Conservation (phyloP, 2,888 invertebrate genomes). For the Leptothorax acervorum region DNA sequence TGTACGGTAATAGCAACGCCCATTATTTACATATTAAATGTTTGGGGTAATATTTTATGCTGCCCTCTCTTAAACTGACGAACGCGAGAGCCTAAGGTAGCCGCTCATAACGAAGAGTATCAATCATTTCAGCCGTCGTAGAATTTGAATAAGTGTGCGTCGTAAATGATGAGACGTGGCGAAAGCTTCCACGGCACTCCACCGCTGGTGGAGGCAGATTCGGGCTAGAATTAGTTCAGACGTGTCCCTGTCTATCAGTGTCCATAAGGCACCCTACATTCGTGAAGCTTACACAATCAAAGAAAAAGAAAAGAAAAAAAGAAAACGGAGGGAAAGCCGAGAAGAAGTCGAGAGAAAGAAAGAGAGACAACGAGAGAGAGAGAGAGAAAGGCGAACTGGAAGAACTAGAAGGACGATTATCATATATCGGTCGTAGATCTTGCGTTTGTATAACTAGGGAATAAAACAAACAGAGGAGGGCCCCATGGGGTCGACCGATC, state of each 20-base stretch:
- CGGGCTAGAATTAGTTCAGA: conserved; percentile 67
- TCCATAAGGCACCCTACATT: conserved; percentile 65
- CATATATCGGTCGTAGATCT: conserved; percentile 86
- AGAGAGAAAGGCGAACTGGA: conserved; percentile 54
- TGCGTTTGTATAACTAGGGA: conserved; percentile 85
- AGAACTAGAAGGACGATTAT: conserved; percentile 80
- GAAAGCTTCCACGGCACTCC: conserved; percentile 80
- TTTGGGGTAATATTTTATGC: conserved; percentile 44
- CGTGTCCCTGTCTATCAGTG: conserved; percentile 72
- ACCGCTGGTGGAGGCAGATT: conserved; percentile 22
- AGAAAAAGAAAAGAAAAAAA: conserved; percentile 36
- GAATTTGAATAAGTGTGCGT: conserved; percentile 83
- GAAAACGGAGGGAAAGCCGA: conserved; percentile 50
- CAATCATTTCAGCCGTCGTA: conserved; percentile 77
- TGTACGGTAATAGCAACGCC: conserved; percentile 35
- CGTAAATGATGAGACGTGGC: conserved; percentile 84
- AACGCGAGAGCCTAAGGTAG: conserved; percentile 72
- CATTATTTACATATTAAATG: conserved; percentile 53
- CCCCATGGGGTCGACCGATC: conserved; percentile 85
- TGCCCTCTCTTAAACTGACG: conserved; percentile 60
- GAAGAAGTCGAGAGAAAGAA: conserved; percentile 19
- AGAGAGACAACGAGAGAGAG: conserved; percentile 36
- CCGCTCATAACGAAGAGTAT: conserved; percentile 78
- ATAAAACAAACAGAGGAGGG: conserved; percentile 85
- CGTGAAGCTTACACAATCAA: conserved; percentile 66